phyloP scores from a whole-genome alignment of 2,888 invertebrate genomes.

The Hemaris fuciformis region DNA sequence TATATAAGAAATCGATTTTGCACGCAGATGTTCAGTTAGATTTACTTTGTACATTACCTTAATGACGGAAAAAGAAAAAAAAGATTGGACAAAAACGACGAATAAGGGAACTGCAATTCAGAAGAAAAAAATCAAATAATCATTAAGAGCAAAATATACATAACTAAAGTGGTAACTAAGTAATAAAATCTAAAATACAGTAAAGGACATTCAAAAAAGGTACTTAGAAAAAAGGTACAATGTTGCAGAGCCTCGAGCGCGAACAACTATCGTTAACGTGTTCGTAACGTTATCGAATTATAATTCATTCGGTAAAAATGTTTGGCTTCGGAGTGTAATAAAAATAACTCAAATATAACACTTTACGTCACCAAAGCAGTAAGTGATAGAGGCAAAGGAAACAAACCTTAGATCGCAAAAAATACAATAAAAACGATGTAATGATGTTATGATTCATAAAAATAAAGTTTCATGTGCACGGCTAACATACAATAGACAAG shows the following conservation, averaged over 20 bases:
- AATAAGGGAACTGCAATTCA: not conserved
- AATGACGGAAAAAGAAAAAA: not conserved
- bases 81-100: not conserved
- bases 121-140: not conserved
- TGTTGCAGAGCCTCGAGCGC: not conserved
- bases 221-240: conserved; percentile 24
- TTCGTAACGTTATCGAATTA: not conserved
- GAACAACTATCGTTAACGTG: not conserved
- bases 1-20: not conserved
- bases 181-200: conserved; percentile 11
- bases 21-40: not conserved
- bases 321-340: too few species aligned
- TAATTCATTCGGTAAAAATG: not conserved
- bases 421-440: not conserved
- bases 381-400: not conserved
- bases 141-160: not conserved
- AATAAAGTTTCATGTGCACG: not conserved
- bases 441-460: not conserved
- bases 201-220: conserved; percentile 21
- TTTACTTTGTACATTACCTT: not conserved
- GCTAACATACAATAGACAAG: not conserved
- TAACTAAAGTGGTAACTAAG: conserved; percentile 15
- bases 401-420: conserved; percentile 2
- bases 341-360: too few species aligned
- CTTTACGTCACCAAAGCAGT: not conserved